Percentiles rank a stretch among this genome's conserved stretches.
phyloP scores from a whole-genome alignment of 2,888 invertebrate genomes.

The Ptilodon capucinus region DNA sequence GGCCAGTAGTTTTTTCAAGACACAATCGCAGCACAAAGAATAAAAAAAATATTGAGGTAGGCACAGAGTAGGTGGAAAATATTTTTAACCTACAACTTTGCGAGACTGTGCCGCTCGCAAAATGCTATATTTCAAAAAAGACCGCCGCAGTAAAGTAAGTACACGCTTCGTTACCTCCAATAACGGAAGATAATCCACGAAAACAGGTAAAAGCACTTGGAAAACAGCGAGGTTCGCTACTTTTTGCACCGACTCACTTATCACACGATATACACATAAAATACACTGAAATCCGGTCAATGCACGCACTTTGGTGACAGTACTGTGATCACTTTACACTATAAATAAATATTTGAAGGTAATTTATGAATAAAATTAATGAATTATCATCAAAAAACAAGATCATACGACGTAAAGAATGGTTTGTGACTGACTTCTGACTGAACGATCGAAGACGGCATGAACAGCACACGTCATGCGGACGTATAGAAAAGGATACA shows the following conservation, averaged over 20 bases:
- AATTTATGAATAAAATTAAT: constrained; percentile 46
- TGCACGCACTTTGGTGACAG: constrained; percentile 28
- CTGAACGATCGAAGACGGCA: constrained; percentile 46
- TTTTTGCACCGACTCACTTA: constrained; percentile 36
- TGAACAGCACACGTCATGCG: constrained; percentile 67
- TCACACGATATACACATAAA: constrained; percentile 21
- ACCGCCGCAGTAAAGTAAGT: constrained; percentile 53
- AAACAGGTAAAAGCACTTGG: constrained; percentile 59
- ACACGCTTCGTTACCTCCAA: constrained; percentile 60
- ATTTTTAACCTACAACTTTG: background rate
- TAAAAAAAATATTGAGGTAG: too few species aligned
- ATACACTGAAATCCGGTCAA: constrained; percentile 40
- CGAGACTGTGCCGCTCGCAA: background rate
- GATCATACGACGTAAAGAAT: constrained; percentile 52
- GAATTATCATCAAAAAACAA: constrained; percentile 55
- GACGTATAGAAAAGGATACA: constrained; percentile 53
- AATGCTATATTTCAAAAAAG: constrained; percentile 19
- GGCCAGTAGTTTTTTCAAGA: background rate
- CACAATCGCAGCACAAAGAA: background rate
- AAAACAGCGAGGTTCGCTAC: constrained; percentile 49
- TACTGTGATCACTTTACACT: constrained; percentile 27
- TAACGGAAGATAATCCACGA: constrained; percentile 55
- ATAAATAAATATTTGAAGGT: constrained; percentile 24
- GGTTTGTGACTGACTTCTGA: constrained; percentile 74
- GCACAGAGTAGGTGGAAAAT: background rate